Percentiles rank a stretch among this genome's conserved stretches.
These are phyloP conservation scores for Trichomalopsis sarcophagae DNA, from an alignment of 1,140 invertebrate species.

Conservation along the genomic window DNA sequence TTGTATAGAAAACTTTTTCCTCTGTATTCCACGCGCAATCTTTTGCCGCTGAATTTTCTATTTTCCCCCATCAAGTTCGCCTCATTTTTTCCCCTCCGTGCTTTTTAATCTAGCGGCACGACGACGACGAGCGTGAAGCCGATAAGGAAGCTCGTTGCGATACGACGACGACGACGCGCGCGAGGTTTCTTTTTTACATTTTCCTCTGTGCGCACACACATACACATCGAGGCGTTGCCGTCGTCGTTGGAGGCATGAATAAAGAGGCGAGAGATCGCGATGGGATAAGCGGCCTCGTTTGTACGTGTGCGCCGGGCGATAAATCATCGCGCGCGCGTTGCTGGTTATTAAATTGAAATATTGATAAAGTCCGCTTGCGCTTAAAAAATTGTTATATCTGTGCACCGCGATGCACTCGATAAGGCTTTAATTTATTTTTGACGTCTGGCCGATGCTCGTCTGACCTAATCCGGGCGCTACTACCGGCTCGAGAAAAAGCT, in stretches of 20 bases:
- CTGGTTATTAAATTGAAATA: neutral
- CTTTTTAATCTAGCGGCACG: conserved; percentile 30
- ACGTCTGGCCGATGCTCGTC: too few species aligned
- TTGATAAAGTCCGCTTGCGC: neutral
- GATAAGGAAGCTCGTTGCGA: conserved; percentile 29
- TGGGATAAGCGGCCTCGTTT: neutral
- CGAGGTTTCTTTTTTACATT: neutral
- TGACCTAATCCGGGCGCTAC: too few species aligned
- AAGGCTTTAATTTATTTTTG: too few species aligned
- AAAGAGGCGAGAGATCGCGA: neutral
- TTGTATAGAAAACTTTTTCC: conserved; percentile 21
- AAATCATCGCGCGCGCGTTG: neutral
- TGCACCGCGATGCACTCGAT: too few species aligned
- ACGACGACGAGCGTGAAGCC: conserved; percentile 11
- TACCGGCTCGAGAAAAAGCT: too few species aligned
- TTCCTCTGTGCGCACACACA: neutral
- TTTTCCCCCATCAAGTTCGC: conserved; percentile 29
- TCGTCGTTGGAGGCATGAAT: too few species aligned
- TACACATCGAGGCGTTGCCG: neutral
- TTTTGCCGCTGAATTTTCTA: conserved; percentile 11
- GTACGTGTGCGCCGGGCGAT: neutral
- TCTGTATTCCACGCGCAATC: neutral
- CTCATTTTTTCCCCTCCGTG: conserved; percentile 13
- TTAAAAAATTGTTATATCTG: too few species aligned
- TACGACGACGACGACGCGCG: neutral